Evolutionary conservation across 2,888 invertebrate genomes (phyloP), one percentile per base, ranked within the genome.

Genomic region (Melieria omissa): DNA sequence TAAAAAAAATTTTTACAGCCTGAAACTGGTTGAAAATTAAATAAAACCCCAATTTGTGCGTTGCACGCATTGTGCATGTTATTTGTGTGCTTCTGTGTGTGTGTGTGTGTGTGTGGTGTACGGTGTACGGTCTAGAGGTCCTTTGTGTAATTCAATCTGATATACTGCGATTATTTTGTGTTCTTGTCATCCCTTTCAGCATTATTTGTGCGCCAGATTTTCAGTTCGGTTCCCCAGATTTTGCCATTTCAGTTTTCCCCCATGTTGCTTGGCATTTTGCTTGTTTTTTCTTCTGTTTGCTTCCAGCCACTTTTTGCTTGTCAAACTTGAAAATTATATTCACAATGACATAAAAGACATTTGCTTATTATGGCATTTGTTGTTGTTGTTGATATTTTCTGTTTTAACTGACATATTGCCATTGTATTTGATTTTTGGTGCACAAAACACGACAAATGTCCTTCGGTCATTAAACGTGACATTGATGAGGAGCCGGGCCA

Each of bases 381-480:
- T 29, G 29, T 29, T 29, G 29, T 29, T 29, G 29, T 29, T 29
- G 42, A 12, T 12, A 41, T 63, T 47, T n/a, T 6, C 14, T 57
- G 12, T 61, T 61, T 10, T 63, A 47, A 10, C 63, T 47, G 63
- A 47, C 47, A 46, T 63, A 47, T 63, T 63, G 46, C 29, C 29
- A 29, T n/a, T n/a, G 16, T 10, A 63, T 63, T 63, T 63, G 63
- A 63, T 63, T 63, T 63, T 63, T 46, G 47, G 12, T 63, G 47
- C 46, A 14, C 29, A 29, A 29, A 29, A 63, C 5, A 61, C 14
- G 63, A 12, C 29, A 63, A 63, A 47, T 63, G 47, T 63, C 63
- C 63, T 63, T 63, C 47, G 63, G 63, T 63, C 63, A 63, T 63
- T 63, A 63, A 63, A 63, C 47, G 16, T 63, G 63, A 63, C 63